Evolutionary conservation across 2,797 vertebrate species (phyloP).

Genomic region (Xenops minutus): DNA sequence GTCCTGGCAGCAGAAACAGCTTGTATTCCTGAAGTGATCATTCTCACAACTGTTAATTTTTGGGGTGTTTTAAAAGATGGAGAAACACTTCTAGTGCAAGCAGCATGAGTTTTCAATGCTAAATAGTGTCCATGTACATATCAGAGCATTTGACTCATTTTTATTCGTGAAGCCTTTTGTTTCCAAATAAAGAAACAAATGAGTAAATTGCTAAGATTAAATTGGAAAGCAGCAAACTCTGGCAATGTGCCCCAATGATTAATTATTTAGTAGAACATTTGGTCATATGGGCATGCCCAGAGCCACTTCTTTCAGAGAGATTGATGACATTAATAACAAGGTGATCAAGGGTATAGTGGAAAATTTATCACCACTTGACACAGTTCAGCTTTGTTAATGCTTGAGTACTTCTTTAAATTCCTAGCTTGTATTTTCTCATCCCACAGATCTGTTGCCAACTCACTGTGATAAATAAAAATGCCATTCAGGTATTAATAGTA

Average conservation of each 20-base stretch:
- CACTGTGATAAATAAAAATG: background rate
- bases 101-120: background rate
- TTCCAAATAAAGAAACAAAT: background rate
- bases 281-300: background rate
- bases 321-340: constrained; percentile 47
- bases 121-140: background rate
- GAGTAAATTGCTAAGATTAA: background rate
- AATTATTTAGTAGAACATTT: constrained; percentile 35
- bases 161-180: background rate
- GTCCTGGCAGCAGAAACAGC: background rate
- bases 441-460: background rate
- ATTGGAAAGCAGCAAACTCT: background rate
- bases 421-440: background rate
- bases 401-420: constrained; percentile 2
- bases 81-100: background rate
- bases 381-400: background rate
- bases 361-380: constrained; percentile 45
- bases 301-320: constrained; percentile 17
- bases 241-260: background rate
- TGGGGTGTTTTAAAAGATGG: background rate
- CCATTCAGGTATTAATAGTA: background rate
- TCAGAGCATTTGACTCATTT: background rate
- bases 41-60: background rate
- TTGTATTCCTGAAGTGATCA: background rate
- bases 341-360: background rate